phyloP scores from a whole-genome alignment of 2,113 vertebrate species.

The Steatornis caripensis region DNA sequence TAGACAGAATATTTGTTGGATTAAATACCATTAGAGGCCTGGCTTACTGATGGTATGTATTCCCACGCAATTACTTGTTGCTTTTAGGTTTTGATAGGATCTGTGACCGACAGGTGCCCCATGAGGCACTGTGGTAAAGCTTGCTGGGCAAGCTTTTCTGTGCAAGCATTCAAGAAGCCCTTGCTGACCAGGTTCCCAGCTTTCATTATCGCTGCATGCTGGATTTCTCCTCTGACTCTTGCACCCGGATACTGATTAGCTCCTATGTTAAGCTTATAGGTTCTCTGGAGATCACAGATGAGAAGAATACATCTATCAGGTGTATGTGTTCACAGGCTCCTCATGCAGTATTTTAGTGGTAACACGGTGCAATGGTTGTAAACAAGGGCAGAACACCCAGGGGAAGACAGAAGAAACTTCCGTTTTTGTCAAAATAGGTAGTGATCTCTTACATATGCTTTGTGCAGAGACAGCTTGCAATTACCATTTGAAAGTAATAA shows the following conservation, averaged over 20 bases:
- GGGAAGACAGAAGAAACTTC: background rate
- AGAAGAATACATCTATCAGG: background rate
- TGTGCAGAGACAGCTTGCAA: background rate
- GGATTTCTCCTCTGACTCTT: background rate
- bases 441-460: background rate
- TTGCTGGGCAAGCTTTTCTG: background rate
- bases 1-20: background rate
- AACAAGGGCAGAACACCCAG: background rate
- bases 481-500: background rate
- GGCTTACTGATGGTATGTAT: background rate
- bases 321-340: background rate
- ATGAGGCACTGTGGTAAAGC: background rate
- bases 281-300: background rate
- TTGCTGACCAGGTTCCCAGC: background rate
- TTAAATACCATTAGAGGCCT: background rate
- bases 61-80: background rate
- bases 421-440: background rate
- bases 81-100: fast-evolving
- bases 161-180: background rate
- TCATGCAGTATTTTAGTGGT: background rate
- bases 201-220: background rate
- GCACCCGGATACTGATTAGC: background rate
- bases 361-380: background rate
- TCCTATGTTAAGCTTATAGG: background rate
- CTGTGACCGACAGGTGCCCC: background rate